Base-by-base conservation (phyloP, 2,113 vertebrate genomes). In the Pyrgilauda ruficollis region DNA sequence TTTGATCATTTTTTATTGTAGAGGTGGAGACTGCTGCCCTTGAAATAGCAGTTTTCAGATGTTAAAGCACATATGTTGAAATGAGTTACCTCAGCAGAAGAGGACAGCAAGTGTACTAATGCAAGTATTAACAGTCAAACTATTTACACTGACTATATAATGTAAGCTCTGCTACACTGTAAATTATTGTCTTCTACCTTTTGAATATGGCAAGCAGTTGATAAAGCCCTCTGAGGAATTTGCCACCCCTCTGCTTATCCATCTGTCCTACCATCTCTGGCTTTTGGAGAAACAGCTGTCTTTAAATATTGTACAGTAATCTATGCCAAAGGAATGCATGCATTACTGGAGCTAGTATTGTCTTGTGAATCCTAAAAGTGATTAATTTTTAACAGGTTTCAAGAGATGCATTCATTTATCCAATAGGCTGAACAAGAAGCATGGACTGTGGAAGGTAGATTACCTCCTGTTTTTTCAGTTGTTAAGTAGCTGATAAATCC, bases 221-320 rank as follows among this genome's bases (percentile, higher is more conserved):
- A 96, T 87, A 89, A 88, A 87, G 31, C 6, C n/a, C 80, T 90
- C 94, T 44, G 39, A 95, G 93, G 93, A 91, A 64, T 97, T 95
- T 82, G 2, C n/a, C 47, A 90, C 68, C 87, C 67, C 82, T 97
- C 72, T 96, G 88, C 56, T 69, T 89, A 90, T 94, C 94, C 91
- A 94, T 96, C 90, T 96, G 86, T 75, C 59, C 74, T 81, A 88
- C 58, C 31, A 80, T 92, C 44, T 49, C 70, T 55, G 39, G 74
- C 61, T 94, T 91, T 96, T 94, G 44, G 50, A 96, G 87, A 68
- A 95, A 90, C 78, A 96, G 59, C 83, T 97, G 84, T 89, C 91
- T 87, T 95, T 59, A 95, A 78, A 90, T 52, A 84, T 92, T 93
- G 70, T 84, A 92, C 44, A 77, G 53, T 78, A 83, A 85, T 93